Conservation (phyloP, 1,140 invertebrate species). For the Rhynchophorus ferrugineus region DNA sequence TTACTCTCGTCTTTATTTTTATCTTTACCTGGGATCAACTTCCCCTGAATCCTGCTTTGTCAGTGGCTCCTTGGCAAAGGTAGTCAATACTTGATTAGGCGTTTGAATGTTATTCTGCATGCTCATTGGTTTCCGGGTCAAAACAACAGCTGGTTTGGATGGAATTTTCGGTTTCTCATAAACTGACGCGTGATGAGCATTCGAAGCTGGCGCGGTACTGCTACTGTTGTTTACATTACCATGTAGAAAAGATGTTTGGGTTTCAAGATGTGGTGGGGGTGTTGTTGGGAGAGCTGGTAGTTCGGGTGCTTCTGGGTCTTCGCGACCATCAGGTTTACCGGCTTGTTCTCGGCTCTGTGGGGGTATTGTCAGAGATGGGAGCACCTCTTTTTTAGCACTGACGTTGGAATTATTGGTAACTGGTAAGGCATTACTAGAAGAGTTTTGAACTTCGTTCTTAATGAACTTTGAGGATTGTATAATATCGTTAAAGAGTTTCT, state of each 20-base stretch:
- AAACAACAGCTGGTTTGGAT: conserved; percentile 46
- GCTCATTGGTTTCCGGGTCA: conserved; percentile 26
- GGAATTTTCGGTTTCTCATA: conserved; percentile 59
- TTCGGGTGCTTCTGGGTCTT: conserved; percentile 65
- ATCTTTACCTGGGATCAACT: conserved; percentile 11
- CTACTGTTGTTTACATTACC: conserved; percentile 39
- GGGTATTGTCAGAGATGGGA: background rate
- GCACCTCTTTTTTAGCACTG: conserved; percentile 4
- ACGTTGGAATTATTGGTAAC: background rate
- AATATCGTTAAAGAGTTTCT: conserved; percentile 16
- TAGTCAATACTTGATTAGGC: conserved; percentile 35
- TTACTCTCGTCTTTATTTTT: no score
- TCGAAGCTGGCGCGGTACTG: conserved; percentile 28
- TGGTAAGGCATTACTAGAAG: background rate
- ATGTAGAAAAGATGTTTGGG: conserved; percentile 59
- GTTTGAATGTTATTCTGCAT: conserved; percentile 8
- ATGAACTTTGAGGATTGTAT: conserved; percentile 17
- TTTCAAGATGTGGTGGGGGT: conserved; percentile 51
- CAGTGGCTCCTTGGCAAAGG: conserved; percentile 35
- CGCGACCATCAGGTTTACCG: conserved; percentile 71
- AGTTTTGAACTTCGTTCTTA: conserved; percentile 17
- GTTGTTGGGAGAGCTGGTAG: conserved; percentile 56
- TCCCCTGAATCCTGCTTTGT: conserved; percentile 47
- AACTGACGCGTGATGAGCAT: conserved; percentile 38
- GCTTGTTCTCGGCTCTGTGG: conserved; percentile 53